phyloP scores from a whole-genome alignment of 2,888 invertebrate genomes.

The Corythucha ciliata region DNA sequence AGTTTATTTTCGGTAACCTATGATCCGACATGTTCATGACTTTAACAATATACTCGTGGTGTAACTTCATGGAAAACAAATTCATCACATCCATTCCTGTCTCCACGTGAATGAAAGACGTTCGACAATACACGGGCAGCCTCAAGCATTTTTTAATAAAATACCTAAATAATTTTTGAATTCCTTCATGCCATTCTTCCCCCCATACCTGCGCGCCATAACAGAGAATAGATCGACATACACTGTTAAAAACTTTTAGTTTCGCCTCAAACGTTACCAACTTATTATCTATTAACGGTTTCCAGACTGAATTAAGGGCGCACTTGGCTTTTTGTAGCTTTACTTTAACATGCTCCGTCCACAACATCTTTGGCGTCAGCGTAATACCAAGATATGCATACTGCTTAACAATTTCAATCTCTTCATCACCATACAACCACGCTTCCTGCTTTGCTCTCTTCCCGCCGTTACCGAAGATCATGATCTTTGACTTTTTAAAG shows the following conservation, averaged over 20 bases:
- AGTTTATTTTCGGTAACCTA: slow-evolving; percentile 3
- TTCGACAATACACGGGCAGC: neutral
- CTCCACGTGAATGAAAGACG: slow-evolving; percentile 1
- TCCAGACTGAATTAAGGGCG: slow-evolving; percentile 9
- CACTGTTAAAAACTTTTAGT: slow-evolving; percentile 4
- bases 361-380: slow-evolving; percentile 11
- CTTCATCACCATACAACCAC: slow-evolving; percentile 4
- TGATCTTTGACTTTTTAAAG: slow-evolving; percentile 10
- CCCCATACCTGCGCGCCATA: slow-evolving; percentile 10
- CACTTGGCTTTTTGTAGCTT: neutral
- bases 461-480: slow-evolving; percentile 7
- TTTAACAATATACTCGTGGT: neutral
- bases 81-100: slow-evolving; percentile 3
- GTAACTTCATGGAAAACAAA: neutral
- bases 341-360: neutral
- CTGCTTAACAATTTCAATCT: slow-evolving; percentile 2
- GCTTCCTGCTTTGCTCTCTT: neutral
- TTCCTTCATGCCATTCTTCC: neutral
- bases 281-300: neutral
- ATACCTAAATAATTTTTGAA: neutral
- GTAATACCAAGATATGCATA: slow-evolving; percentile 8
- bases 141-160: slow-evolving; percentile 1
- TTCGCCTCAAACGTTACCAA: slow-evolving; percentile 4
- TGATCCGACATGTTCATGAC: neutral
- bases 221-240: slow-evolving; percentile 1